Base-by-base conservation (phyloP, 2,888 invertebrate species). In the Muscina levida region DNA sequence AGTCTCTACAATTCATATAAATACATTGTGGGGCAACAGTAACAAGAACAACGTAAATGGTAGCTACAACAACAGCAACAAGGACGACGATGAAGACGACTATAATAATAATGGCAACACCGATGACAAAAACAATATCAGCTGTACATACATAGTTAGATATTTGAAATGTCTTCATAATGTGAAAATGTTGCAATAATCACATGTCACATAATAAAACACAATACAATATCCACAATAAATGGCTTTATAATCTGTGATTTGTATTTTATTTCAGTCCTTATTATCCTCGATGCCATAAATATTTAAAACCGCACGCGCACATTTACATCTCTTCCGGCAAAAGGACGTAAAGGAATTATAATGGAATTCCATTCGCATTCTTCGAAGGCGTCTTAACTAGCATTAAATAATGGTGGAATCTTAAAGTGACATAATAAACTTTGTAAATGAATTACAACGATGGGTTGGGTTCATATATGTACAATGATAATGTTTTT, bases 11-110 rank as follows among this genome's bases (percentile, higher is more conserved):
- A 84, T 81, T 77, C 53, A 77, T 65, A 73, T 57, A 53, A 84
- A 83, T 83, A 84, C 82, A 83, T 85, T 84, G 83, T 85, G 78
- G 83, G 67, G 67, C 65, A 74, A n/a, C n/a, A n/a, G 56, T 10
- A 42, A 53, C 19, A 71, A 31, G 11, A 51, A 67, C 10, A 57
- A 22, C 39, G n/a, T n/a, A n/a, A n/a, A n/a, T n/a, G n/a, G n/a
- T n/a, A n/a, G n/a, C n/a, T n/a, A n/a, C n/a, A n/a, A n/a, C n/a
- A n/a, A n/a, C n/a, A n/a, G n/a, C n/a, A n/a, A n/a, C n/a, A n/a
- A n/a, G n/a, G n/a, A n/a, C n/a, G n/a, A n/a, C n/a, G n/a, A n/a
- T n/a, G n/a, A n/a, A n/a, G n/a, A n/a, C n/a, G n/a, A n/a, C n/a
- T n/a, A n/a, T n/a, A n/a, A n/a, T n/a, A n/a, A n/a, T n/a, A n/a